Percentiles rank a stretch among this genome's conserved stretches.
These are phyloP conservation scores for Drosophila arizonae DNA, from an alignment of 1,140 invertebrate genomes.

Conservation along the genomic window DNA sequence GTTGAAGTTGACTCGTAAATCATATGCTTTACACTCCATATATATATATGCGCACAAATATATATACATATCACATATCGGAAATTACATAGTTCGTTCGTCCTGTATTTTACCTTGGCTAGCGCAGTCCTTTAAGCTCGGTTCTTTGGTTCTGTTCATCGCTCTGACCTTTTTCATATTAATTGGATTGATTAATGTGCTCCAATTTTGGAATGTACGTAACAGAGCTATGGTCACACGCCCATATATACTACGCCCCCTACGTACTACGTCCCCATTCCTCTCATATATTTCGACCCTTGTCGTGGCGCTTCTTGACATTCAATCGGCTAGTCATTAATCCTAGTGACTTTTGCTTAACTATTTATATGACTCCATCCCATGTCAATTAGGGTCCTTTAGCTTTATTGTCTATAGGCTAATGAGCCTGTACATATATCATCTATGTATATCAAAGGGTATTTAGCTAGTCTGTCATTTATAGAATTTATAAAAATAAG, in stretches of 20 bases:
- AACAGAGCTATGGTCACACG: conserved; percentile 16
- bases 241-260: conserved; percentile 7
- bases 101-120: conserved; percentile 3
- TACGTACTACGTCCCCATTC: conserved; percentile 12
- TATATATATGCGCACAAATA: neutral
- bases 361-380: conserved; percentile 25
- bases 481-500: neutral
- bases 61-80: conserved; percentile 30
- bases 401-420: neutral
- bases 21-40: conserved; percentile 50
- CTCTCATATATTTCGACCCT: conserved; percentile 7
- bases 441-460: no score
- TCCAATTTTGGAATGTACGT: conserved; percentile 67
- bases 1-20: conserved; percentile 66
- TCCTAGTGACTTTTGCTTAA: conserved; percentile 29
- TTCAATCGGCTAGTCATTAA: conserved; percentile 39
- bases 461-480: neutral
- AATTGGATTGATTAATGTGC: conserved; percentile 79
- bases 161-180: conserved; percentile 70
- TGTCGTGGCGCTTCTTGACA: conserved; percentile 28
- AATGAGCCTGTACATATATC: no score
- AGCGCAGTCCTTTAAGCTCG: neutral
- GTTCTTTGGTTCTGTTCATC: neutral
- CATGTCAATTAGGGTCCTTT: neutral
- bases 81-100: conserved; percentile 47